Percentiles rank a stretch among this genome's conserved stretches.
Conservation (phyloP, 2,888 invertebrate species). For the Eupithecia abbreviata region DNA sequence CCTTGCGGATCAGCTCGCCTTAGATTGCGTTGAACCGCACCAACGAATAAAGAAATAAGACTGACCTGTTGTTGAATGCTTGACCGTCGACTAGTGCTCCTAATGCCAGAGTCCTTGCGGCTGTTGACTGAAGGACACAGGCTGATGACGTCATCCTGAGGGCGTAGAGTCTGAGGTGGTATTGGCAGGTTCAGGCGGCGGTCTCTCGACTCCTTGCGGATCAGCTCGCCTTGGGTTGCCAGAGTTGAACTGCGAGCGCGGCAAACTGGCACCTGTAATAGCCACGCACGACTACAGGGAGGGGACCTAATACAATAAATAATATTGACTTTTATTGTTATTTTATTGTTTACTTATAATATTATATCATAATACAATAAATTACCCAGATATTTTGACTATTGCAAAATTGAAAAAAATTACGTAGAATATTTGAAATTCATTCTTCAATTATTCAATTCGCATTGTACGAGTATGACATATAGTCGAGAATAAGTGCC, state of each 20-base stretch:
- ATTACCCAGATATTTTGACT: too few relatives aligned
- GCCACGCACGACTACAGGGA: not conserved
- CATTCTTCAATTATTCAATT: too few relatives aligned
- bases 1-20: slow-evolving; percentile 64
- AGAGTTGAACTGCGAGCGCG: slow-evolving; percentile 79
- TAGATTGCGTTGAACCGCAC: slow-evolving; percentile 78
- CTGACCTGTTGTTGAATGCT: slow-evolving; percentile 93
- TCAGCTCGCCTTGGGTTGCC: slow-evolving; percentile 71
- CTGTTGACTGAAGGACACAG: slow-evolving; percentile 91
- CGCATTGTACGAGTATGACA: too few relatives aligned
- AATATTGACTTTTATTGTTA: not conserved
- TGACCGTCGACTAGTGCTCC: slow-evolving; percentile 92
- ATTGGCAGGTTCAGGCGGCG: slow-evolving; percentile 76
- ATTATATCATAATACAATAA: too few relatives aligned
- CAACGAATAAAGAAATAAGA: slow-evolving; percentile 45
- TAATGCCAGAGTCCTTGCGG: slow-evolving; percentile 94
- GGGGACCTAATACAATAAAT: not conserved
- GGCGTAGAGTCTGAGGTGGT: slow-evolving; percentile 64
- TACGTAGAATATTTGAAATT: not conserved
- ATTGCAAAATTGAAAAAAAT: not conserved
- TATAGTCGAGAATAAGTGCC: too few relatives aligned
- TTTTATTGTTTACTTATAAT: too few relatives aligned
- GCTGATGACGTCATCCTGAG: slow-evolving; percentile 86
- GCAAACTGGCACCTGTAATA: slow-evolving; percentile 70
- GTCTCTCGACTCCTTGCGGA: slow-evolving; percentile 62